Evolutionary conservation across 2,797 vertebrate species (phyloP).

Genomic region (Sebastes vulpes): DNA sequence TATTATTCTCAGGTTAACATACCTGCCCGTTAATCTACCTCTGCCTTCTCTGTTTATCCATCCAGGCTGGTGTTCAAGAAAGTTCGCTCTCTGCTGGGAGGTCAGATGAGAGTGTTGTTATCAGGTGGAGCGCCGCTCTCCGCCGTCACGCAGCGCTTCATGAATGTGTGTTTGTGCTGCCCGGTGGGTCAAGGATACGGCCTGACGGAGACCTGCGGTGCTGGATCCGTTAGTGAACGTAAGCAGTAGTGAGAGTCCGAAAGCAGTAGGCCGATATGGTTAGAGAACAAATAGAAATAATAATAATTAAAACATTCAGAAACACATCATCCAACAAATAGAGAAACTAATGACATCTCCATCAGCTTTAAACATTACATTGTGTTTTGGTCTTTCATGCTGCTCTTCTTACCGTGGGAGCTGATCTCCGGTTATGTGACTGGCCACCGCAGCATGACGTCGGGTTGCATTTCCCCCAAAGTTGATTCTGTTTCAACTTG

Average conservation of each 20-base stretch:
- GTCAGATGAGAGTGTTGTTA: constrained; percentile 89
- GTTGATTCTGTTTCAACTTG: no score
- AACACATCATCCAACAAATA: background rate
- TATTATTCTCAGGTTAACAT: background rate
- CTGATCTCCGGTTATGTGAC: no score
- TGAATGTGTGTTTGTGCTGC: constrained; percentile 98
- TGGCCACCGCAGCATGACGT: no score
- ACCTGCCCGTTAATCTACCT: background rate
- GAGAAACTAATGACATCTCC: background rate
- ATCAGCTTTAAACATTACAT: background rate
- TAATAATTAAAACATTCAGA: background rate
- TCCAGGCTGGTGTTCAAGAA: constrained; percentile 92
- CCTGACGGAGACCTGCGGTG: constrained; percentile 94
- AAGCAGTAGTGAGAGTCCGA: constrained; percentile 43
- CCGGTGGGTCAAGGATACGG: constrained; percentile 96
- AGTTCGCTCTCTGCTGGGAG: constrained; percentile 91
- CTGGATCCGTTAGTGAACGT: constrained; percentile 93
- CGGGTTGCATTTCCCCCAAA: no score
- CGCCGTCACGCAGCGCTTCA: constrained; percentile 94
- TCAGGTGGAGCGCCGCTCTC: constrained; percentile 96
- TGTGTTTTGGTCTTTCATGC: no score
- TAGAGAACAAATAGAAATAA: no score
- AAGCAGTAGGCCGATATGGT: background rate
- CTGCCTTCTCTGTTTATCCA: background rate
- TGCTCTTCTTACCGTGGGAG: no score